Evolutionary conservation across 2,113 vertebrate genomes (phyloP).

Genomic region (Alouatta palliata): DNA sequence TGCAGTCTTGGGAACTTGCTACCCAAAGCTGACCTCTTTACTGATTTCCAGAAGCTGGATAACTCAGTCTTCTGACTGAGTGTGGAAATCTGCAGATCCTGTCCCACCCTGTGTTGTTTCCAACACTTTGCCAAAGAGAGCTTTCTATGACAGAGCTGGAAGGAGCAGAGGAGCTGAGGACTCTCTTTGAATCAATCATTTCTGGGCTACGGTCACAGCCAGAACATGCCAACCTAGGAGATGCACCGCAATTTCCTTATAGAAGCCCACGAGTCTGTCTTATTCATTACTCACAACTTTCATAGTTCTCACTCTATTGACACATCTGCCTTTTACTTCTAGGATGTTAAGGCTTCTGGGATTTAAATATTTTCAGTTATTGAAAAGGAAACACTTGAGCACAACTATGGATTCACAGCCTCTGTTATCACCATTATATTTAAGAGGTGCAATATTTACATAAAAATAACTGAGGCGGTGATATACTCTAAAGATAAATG

Average conservation of each 20-base stretch:
- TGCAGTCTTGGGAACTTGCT: not conserved
- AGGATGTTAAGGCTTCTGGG: conserved; percentile 22
- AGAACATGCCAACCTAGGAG: not conserved
- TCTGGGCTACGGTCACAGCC: not conserved
- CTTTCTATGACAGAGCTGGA: not conserved
- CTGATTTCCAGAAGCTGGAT: not conserved
- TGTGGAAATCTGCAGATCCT: not conserved
- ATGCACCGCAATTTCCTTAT: not conserved
- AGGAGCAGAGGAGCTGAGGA: not conserved
- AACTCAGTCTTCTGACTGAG: not conserved
- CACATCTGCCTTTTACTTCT: conserved; percentile 49
- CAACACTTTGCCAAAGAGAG: not conserved
- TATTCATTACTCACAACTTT: conserved; percentile 21
- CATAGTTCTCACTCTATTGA: conserved; percentile 29
- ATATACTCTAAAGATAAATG: conserved; percentile 78
- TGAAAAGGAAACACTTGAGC: conserved; percentile 48
- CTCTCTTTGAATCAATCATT: not conserved
- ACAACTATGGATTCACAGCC: conserved; percentile 63
- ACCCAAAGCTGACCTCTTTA: not conserved
- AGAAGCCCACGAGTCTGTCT: not conserved
- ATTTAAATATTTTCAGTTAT: conserved; percentile 74
- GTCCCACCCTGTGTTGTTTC: not conserved
- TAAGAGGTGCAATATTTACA: conserved; percentile 78
- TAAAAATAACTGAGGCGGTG: conserved; percentile 71
- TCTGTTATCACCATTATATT: conserved; percentile 74